Evolutionary conservation across 2,888 invertebrate genomes (phyloP), one percentile per base, ranked within the genome.

Genomic region (Gandaritis pyraliata): DNA sequence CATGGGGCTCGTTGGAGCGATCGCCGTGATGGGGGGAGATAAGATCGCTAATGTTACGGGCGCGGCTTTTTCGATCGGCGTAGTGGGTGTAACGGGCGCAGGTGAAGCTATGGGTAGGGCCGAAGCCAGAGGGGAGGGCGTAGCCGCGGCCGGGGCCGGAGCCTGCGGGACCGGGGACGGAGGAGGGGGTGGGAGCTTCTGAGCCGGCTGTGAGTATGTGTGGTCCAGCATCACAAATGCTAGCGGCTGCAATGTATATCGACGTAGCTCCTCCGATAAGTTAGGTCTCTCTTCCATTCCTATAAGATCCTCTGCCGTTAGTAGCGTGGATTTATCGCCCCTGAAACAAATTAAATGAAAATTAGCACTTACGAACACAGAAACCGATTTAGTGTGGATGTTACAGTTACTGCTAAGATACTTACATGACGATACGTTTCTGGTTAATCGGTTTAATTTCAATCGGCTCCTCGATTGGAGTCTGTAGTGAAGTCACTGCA

Each of bases 281-380:
- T 92, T 88, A 23, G 93, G 92, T 57, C 93, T 82, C 67, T 93
- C 92, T 71, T 93, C 93, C 82, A 87, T 90, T 38, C 93, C 93
- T 49, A 92, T 85, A 48, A 92, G 88, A 68, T 93, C 92, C 70
- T 93, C 93, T 5, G 90, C 90, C n/a, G 88, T 89, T 15, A 88
- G 76, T 63, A 90, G 72, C 36, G 92, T 91, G 33, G 90, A 87
- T 72, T 91, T 92, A 70, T 93, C 93, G 6, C 92, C 92, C 72
- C 93, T 92, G 83, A 68, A 88, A 90, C 70, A 73, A 73, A 68
- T 49, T 58, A 64, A 38, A 45, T 11, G 33, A 50, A 52, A 54
- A 53, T 58, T 41, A 45, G 15, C 12, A 16, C 30, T 36, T 46
- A 8, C 12, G 11, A 33, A 33, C 36, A 10, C 16, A 16, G 43